A percentile compares a stretch with the other conserved stretches of the same genome.
Evolutionary conservation across 2,888 invertebrate genomes (phyloP).

Genomic region (Nysson spinosus): DNA sequence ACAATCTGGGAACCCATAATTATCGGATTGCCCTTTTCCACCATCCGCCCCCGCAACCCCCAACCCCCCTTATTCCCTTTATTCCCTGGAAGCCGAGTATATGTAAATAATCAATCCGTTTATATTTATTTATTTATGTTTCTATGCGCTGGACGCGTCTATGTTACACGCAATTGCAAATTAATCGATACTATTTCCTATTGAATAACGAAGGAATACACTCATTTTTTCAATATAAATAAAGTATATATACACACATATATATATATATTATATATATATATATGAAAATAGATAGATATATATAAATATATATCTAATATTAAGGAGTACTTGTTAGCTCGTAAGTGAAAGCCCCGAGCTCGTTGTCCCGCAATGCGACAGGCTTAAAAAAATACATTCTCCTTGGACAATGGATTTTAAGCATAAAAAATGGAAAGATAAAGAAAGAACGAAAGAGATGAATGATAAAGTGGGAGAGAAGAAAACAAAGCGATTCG

Average conservation of each 20-base stretch:
- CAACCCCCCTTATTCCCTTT: neutral
- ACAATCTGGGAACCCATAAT: conserved; percentile 20
- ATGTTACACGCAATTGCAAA: conserved; percentile 67
- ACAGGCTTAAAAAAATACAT: no score
- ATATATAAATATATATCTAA: conserved; percentile 55
- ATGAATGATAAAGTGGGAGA: conserved; percentile 21
- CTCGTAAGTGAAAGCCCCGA: conserved; percentile 66
- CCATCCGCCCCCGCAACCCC: neutral
- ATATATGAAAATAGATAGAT: conserved; percentile 54
- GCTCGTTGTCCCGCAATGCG: conserved; percentile 70
- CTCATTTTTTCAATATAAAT: conserved; percentile 62
- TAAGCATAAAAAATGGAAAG: conserved; percentile 37
- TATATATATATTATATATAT: conserved; percentile 53
- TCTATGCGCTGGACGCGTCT: conserved; percentile 75
- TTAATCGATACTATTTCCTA: conserved; percentile 61
- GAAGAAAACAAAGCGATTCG: conserved; percentile 48
- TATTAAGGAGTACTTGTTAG: conserved; percentile 69
- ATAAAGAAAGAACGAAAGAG: conserved; percentile 36
- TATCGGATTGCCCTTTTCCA: conserved; percentile 5
- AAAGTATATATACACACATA: conserved; percentile 52
- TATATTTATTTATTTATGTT: conserved; percentile 75
- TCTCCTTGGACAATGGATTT: conserved; percentile 38
- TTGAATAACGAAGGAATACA: conserved; percentile 64
- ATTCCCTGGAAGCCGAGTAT: conserved; percentile 38
- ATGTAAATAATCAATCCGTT: conserved; percentile 69